A percentile compares a stretch with the other conserved stretches of the same genome.
Conservation (phyloP, 2,797 vertebrate species). For the Antrozous pallidus region DNA sequence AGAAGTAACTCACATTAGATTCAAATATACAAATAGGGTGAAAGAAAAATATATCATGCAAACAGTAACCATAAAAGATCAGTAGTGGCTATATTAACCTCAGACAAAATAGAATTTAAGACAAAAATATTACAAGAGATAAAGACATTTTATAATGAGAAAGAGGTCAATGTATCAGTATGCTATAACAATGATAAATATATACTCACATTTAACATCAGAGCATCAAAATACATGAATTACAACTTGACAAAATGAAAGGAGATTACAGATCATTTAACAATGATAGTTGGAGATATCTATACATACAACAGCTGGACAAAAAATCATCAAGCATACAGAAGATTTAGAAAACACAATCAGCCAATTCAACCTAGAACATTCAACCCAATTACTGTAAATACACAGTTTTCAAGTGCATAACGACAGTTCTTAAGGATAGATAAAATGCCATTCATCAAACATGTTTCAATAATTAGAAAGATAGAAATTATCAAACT, state of each 20-base stretch:
- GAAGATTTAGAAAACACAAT: not conserved
- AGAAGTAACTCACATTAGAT: not conserved
- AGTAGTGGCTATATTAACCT: not conserved
- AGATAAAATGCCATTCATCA: not conserved
- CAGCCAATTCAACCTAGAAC: not conserved
- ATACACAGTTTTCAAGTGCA: not conserved
- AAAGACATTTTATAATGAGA: slow-evolving; percentile 13
- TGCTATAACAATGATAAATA: not conserved
- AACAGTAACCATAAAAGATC: not conserved
- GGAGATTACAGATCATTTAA: not conserved
- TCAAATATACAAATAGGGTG: not conserved
- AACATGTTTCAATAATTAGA: slow-evolving; percentile 11
- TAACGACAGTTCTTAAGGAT: not conserved
- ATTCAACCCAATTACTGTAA: not conserved
- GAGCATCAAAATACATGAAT: not conserved
- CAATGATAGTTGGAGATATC: not conserved
- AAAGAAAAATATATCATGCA: not conserved
- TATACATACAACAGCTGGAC: not conserved
- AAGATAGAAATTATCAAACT: not conserved
- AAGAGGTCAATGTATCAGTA: not conserved
- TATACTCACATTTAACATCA: not conserved
- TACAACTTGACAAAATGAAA: not conserved
- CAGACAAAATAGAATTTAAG: not conserved
- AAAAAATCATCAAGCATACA: not conserved
- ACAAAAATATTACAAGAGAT: not conserved